Percentiles rank a stretch among this genome's conserved stretches.
Conservation (phyloP, 2,888 invertebrate genomes). For the Odontothrips loti region DNA sequence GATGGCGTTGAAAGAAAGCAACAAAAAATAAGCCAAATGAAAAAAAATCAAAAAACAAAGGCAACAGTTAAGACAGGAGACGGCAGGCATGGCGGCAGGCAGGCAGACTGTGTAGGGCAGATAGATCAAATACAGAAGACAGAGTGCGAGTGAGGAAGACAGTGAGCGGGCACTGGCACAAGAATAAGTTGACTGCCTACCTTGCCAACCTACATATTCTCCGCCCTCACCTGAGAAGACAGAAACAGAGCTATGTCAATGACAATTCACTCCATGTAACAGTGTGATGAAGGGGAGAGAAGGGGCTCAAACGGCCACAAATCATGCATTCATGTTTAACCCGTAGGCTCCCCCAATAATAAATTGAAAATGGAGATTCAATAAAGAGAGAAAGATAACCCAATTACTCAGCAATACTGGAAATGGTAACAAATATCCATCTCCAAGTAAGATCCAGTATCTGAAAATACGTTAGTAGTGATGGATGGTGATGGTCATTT, state of each 20-base stretch:
- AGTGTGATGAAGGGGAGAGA: neutral
- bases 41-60: neutral
- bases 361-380: too few relatives aligned
- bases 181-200: constrained; percentile 53
- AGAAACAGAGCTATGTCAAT: constrained; percentile 47
- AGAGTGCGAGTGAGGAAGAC: neutral
- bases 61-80: neutral
- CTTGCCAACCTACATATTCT: constrained; percentile 74
- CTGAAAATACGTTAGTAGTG: too few relatives aligned
- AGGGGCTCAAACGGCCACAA: neutral
- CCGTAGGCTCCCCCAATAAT: neutral
- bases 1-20: too few relatives aligned
- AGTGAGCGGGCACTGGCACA: neutral
- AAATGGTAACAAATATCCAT: neutral
- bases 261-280: constrained; percentile 18
- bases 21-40: neutral
- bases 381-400: too few relatives aligned
- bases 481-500: too few relatives aligned
- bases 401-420: too few relatives aligned
- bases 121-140: neutral
- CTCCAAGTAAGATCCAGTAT: too few relatives aligned
- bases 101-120: neutral
- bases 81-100: constrained; percentile 16
- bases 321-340: constrained; percentile 15
- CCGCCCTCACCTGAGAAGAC: constrained; percentile 68